phyloP scores from a whole-genome alignment of 1,140 invertebrate species.

The Calliopsis andreniformis region DNA sequence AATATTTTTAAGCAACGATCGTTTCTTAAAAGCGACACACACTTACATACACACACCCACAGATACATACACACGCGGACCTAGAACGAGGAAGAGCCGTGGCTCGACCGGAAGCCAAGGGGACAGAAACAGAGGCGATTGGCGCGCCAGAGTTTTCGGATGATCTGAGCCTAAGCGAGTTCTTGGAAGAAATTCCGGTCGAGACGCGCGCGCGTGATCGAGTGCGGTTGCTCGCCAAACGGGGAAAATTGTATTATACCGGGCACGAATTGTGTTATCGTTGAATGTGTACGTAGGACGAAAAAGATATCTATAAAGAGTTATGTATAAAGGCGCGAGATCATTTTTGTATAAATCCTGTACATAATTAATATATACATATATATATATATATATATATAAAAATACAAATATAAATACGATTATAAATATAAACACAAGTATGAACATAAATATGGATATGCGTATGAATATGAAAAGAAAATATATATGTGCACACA shows the following conservation, averaged over 20 bases:
- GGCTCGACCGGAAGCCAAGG: conserved; percentile 55
- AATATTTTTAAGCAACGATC: conserved; percentile 71
- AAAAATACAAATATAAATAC: conserved; percentile 51
- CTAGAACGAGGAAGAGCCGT: conserved; percentile 44
- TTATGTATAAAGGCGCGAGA: conserved; percentile 75
- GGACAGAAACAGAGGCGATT: too few species aligned
- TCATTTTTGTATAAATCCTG: conserved; percentile 78
- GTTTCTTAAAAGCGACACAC: conserved; percentile 50
- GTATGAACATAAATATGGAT: conserved; percentile 60
- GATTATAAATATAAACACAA: conserved; percentile 62
- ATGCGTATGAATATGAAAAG: conserved; percentile 66
- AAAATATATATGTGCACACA: conserved; percentile 11
- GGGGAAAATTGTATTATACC: conserved; percentile 75
- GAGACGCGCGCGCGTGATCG: conserved; percentile 40
- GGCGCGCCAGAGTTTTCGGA: not conserved
- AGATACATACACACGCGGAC: not conserved
- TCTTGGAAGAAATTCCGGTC: conserved; percentile 27
- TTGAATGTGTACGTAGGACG: conserved; percentile 52
- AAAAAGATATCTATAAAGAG: conserved; percentile 72
- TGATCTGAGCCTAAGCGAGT: not conserved
- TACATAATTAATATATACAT: conserved; percentile 77
- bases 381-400: conserved; percentile 63
- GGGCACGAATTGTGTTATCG: conserved; percentile 47
- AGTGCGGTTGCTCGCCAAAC: conserved; percentile 68
- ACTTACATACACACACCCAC: not conserved